phyloP scores from a whole-genome alignment of 2,888 invertebrate species.

The Eurois occulta region DNA sequence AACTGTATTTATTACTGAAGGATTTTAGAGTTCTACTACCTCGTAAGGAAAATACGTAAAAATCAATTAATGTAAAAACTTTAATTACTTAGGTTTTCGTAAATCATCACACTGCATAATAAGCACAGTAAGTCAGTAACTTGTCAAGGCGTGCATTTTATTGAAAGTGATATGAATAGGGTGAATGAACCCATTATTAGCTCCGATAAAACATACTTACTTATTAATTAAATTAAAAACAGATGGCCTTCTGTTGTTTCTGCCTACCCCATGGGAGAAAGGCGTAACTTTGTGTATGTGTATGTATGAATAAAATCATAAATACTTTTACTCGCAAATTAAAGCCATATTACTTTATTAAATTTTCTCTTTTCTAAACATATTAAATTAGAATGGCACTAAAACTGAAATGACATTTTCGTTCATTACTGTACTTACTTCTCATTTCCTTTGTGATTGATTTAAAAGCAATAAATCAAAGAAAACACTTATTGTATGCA shows the following conservation, averaged over 20 bases:
- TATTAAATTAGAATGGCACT: neutral
- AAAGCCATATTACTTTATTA: neutral
- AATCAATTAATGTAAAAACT: neutral
- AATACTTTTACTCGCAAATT: conserved; percentile 2
- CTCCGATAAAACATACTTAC: neutral
- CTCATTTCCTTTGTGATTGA: conserved; percentile 6
- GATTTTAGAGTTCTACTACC: neutral
- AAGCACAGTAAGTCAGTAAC: conserved; percentile 13
- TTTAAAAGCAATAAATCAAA: conserved; percentile 28
- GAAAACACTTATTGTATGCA: conserved; percentile 9
- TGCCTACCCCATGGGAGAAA: neutral
- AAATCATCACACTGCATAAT: neutral
- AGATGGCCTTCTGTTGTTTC: neutral
- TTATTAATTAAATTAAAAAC: neutral
- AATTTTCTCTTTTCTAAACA: neutral
- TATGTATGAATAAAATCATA: conserved; percentile 2
- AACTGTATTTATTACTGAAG: no score
- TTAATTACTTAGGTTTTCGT: neutral
- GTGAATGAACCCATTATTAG: neutral
- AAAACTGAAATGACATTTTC: conserved; percentile 1
- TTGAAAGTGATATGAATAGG: conserved; percentile 31
- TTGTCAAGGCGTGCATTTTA: conserved; percentile 18
- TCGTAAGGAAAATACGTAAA: neutral
- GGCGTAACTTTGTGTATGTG: neutral
- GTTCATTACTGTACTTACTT: neutral